Evolutionary conservation across 2,888 invertebrate genomes (phyloP), one percentile per base, ranked within the genome.

Genomic region (Bhutanitis thaidina): DNA sequence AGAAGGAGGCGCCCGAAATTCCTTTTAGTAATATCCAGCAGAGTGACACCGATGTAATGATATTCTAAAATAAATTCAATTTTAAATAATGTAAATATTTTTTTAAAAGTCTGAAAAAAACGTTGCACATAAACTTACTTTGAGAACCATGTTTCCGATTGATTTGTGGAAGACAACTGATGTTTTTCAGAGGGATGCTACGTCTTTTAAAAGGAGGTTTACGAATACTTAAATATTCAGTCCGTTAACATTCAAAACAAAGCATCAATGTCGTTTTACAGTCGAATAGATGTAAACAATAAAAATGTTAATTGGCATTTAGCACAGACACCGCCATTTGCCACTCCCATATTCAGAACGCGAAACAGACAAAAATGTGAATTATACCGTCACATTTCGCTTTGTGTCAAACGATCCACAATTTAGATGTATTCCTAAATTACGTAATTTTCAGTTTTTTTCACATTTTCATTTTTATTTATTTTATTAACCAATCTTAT

Each of bases 231-330:
- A 88, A 81, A 80, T 86, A 85, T 86, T 71, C 80, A 71, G 74
- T 84, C 80, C 81, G 72, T 82, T 80, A 83, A 87, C 75, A 86
- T 82, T 82, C 20, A 84, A 30, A 82, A 87, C 87, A 81, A 88
- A 88, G 77, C 77, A 80, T 77, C 88, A 88, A 88, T 88, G 89
- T 85, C 88, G 74, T 74, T 75, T 72, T 80, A 71, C 72, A 71
- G 66, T 68, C 81, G 82, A 86, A 87, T 77, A 81, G 82, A 59
- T 67, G 67, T 61, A 56, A 77, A 88, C 86, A 89, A 88, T 86
- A 74, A 81, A 82, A 77, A 88, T 87, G 88, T 61, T 75, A 87
- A 88, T 88, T 68, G 71, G 65, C 67, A 81, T 85, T 84, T 82
- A 71, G 74, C 75, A 71, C 80, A 69, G 72, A 62, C 71, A 73